Base-by-base conservation (phyloP, 2,113 vertebrate genomes). In the Cochlearius cochlearius region DNA sequence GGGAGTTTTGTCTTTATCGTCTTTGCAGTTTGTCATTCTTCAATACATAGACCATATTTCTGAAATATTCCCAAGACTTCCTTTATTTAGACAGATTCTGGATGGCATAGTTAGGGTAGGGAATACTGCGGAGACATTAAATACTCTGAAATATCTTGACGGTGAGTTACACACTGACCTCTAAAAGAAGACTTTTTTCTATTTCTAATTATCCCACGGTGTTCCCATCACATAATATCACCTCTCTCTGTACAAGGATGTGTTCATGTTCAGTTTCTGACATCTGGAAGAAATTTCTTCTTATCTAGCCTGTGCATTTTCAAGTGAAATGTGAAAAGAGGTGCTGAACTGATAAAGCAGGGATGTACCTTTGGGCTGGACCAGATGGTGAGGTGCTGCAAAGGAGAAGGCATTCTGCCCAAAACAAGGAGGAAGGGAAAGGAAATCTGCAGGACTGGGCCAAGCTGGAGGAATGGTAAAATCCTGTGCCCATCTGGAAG, bases 231-330 rank as follows among this genome's bases (percentile, higher is more conserved):
- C 60, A 27, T 58, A 86, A 41, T 62, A 91, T 75, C 62, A 91
- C 56, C 66, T 79, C 22, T 21, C 17, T 71, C 63, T 87, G 13
- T 84, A 19, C 49, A 80, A 79, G 53, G 74, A 86, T 75, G 39
- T 43, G 62, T 49, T 94, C 26, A 11, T 32, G 6, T 69, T 92
- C 80, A 85, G 69, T 58, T 85, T 32, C 53, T 79, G 74, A 73
- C 95, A 92, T 92, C 84, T 97, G 95, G 89, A 95, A 91, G 62
- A 63, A 50, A 94, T 91, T 87, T 87, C 27, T 92, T 39, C 45
- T 82, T 95, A 89, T 96, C 91, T 92, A 49, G 53, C 45, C 22
- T 36, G 29, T n/a, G 27, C 19, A 23, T 82, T 92, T 94, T 91
- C 56, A 34, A 87, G 62, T 73, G 77, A 90, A 91, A 82, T 69